phyloP scores from a whole-genome alignment of 2,113 vertebrate species.

The Xenopus borealis region DNA sequence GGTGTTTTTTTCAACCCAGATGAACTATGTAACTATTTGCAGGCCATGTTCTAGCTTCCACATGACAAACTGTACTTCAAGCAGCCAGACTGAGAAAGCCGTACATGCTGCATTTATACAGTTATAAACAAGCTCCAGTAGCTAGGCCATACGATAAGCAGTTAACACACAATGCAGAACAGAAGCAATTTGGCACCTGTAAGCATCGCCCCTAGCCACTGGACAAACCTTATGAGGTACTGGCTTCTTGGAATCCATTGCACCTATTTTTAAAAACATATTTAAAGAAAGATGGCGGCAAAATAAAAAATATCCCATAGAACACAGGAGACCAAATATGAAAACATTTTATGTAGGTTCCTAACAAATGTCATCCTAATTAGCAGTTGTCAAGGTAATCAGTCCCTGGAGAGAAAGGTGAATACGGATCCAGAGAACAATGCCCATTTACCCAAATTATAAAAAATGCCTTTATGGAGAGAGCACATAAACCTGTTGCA shows the following conservation, averaged over 20 bases:
- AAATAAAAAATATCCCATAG: neutral
- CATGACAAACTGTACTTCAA: neutral
- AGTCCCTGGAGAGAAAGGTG: no score
- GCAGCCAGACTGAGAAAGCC: neutral
- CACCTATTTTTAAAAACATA: constrained; percentile 49
- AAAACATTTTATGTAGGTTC: neutral
- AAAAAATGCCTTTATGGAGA: no score
- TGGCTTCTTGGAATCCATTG: constrained; percentile 42
- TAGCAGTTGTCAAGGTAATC: no score
- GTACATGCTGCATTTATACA: neutral
- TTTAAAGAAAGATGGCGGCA: neutral
- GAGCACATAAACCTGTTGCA: no score
- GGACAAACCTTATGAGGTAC: constrained; percentile 48
- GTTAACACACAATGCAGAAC: neutral
- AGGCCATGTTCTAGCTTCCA: no score
- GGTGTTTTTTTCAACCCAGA: no score
- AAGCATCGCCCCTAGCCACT: constrained; percentile 48
- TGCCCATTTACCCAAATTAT: no score
- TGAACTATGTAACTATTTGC: no score
- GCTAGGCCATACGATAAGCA: constrained; percentile 30
- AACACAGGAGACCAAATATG: neutral
- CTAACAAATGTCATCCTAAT: neutral
- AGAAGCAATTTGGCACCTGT: constrained; percentile 33
- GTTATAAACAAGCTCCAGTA: neutral
- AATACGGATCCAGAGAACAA: no score